These are phyloP conservation scores for Pterophyllum scalare DNA, from an alignment of 2,113 vertebrate species.

Conservation along the genomic window DNA sequence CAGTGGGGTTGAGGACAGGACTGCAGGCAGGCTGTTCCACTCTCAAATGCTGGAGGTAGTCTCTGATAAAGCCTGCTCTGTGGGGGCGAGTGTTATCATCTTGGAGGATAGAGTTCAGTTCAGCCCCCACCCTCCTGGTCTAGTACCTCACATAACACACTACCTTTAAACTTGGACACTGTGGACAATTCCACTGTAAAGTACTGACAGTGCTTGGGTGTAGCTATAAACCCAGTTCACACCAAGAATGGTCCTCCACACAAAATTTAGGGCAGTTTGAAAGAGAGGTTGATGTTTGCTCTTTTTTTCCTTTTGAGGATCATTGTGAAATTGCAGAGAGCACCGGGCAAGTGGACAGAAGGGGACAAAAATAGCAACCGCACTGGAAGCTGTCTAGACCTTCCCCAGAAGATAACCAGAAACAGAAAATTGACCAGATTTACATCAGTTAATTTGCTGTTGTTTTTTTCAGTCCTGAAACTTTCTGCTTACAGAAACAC, in stretches of 20 bases:
- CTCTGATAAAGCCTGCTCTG: no score
- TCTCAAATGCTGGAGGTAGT: no score
- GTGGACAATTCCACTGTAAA: neutral
- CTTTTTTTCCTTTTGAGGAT: neutral
- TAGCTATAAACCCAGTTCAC: neutral
- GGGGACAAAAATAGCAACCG: neutral
- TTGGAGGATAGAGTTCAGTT: no score
- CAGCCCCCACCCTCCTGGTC: no score
- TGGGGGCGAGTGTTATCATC: no score
- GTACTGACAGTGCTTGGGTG: neutral
- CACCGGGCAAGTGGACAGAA: neutral
- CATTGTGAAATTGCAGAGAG: neutral
- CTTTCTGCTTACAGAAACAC: no score
- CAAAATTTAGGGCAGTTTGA: neutral
- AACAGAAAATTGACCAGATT: neutral
- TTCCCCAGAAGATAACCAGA: neutral
- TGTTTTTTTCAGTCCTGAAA: neutral
- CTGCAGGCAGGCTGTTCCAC: no score
- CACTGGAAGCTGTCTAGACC: neutral
- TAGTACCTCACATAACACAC: no score
- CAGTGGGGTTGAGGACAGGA: no score
- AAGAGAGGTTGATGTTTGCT: neutral
- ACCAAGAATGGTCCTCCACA: neutral
- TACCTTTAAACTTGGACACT: neutral
- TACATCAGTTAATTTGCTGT: rapidly evolving